Percentiles rank a stretch among this genome's conserved stretches.
Conservation (phyloP, 2,113 vertebrate genomes). For the Toxotes chatareus region DNA sequence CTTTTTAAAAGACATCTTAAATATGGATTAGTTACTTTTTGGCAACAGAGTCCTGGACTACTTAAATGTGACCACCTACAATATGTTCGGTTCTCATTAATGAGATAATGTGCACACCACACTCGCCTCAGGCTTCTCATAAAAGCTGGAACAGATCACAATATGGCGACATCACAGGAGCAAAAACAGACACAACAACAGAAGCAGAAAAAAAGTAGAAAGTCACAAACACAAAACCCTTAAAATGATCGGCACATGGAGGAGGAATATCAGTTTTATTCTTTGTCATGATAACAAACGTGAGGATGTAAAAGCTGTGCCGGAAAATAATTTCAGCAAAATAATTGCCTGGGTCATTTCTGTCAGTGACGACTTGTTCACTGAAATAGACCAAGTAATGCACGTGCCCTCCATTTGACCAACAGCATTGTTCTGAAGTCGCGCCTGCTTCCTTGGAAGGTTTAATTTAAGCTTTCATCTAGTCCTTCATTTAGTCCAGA, state of each 20-base stretch:
- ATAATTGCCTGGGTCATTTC: not conserved
- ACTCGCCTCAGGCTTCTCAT: constrained; percentile 1
- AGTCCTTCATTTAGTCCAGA: not conserved
- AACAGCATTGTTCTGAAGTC: not conserved
- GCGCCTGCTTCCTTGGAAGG: not conserved
- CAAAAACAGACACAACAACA: constrained; percentile 5
- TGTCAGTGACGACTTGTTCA: not conserved
- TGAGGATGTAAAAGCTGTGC: not conserved
- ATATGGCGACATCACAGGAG: not conserved
- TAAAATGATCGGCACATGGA: not conserved
- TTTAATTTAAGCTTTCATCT: not conserved
- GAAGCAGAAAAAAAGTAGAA: not conserved
- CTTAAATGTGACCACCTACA: constrained; percentile 21
- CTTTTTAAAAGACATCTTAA: constrained; percentile 2
- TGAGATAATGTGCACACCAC: not conserved
- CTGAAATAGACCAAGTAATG: not conserved
- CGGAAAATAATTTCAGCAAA: not conserved
- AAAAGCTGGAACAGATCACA: constrained; percentile 28
- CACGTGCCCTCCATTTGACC: not conserved
- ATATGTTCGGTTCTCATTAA: constrained; percentile 9
- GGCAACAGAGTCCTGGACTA: not conserved
- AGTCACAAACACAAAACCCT: not conserved
- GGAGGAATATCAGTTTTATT: not conserved
- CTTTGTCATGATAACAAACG: not conserved
- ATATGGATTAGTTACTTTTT: constrained; percentile 5